These are phyloP conservation scores for Laterallus jamaicensis DNA, from an alignment of 2,113 vertebrate species.

Conservation along the genomic window DNA sequence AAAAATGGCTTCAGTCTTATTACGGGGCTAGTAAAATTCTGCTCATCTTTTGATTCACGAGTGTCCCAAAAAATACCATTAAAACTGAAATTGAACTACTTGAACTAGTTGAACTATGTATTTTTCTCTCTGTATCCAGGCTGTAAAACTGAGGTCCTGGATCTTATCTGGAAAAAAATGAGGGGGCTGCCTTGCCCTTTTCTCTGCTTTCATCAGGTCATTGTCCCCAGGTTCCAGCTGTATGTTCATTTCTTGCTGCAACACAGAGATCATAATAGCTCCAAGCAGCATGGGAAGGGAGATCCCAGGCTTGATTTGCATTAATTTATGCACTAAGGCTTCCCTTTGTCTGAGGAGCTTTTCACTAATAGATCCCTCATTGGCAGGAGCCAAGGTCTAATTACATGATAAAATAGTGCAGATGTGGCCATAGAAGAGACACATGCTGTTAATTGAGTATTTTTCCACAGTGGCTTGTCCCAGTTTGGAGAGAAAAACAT, in stretches of 20 bases:
- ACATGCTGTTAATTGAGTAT: neutral
- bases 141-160: neutral
- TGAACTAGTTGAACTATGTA: neutral
- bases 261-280: neutral
- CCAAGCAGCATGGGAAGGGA: neutral
- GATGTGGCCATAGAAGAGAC: neutral
- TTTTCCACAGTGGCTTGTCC: neutral
- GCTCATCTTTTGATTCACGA: neutral
- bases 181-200: neutral
- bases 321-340: conserved; percentile 6
- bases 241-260: neutral
- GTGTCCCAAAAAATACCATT: neutral
- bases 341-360: conserved; percentile 19
- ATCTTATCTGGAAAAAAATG: neutral
- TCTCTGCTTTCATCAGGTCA: neutral
- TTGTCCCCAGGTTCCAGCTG: neutral
- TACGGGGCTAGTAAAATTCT: neutral
- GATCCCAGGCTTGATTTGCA: neutral
- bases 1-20: neutral
- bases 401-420: conserved; percentile 6
- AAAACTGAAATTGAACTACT: neutral
- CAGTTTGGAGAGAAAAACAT: neutral
- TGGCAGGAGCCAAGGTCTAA: conserved; percentile 7
- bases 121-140: neutral
- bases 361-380: neutral